Conservation (phyloP, 2,113 vertebrate genomes). For the Pangasianodon hypophthalmus region DNA sequence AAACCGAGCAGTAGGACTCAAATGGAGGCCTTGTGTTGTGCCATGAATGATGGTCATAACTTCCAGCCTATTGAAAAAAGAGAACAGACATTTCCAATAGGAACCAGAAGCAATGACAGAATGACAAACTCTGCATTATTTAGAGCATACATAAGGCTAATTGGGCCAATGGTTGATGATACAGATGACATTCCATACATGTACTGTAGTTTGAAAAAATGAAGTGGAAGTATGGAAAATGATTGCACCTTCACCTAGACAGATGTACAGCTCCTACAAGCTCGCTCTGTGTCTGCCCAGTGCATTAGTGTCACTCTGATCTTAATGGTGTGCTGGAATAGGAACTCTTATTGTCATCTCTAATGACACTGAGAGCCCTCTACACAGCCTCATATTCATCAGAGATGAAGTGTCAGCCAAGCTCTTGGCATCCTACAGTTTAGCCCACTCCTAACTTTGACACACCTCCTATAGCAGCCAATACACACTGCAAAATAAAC, state of each 20-base stretch:
- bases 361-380: constrained; percentile 44
- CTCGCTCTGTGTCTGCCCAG: not conserved
- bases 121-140: constrained; percentile 32
- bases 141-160: constrained; percentile 26
- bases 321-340: constrained; percentile 42
- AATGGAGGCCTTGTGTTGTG: constrained; percentile 27
- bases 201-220: not conserved
- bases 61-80: constrained; percentile 28
- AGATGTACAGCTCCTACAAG: constrained; percentile 36
- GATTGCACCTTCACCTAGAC: not conserved
- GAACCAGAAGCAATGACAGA: constrained; percentile 13
- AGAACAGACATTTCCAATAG: constrained; percentile 33
- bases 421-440: constrained; percentile 6
- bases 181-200: not conserved
- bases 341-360: constrained; percentile 49
- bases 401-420: constrained; percentile 36
- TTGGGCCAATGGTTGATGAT: not conserved
- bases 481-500: not conserved
- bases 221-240: constrained; percentile 28
- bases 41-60: constrained; percentile 47
- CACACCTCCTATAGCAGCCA: not conserved
- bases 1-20: not conserved
- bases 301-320: constrained; percentile 56
- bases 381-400: constrained; percentile 37
- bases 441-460: constrained; percentile 2